Conservation (phyloP, 37 sponge, comb jelly and placozoan species). For the Hexactinellida sp. region DNA sequence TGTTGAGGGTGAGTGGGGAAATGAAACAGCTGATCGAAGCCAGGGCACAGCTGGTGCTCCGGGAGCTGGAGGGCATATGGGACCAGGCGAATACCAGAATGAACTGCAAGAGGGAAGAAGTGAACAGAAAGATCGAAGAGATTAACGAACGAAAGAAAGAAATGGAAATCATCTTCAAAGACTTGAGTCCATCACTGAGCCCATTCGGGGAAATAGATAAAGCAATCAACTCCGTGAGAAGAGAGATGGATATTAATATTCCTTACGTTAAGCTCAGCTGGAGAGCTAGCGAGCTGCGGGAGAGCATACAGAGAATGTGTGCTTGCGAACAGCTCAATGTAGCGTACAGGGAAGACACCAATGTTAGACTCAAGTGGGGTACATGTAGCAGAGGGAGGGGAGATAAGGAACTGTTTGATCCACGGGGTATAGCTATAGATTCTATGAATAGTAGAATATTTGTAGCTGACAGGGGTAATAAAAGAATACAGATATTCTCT, state of each 20-base stretch:
- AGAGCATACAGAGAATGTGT: background rate
- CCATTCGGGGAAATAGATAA: background rate
- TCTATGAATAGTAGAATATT: background rate
- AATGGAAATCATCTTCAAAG: constrained; percentile 7
- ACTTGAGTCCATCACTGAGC: background rate
- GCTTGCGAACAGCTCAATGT: background rate
- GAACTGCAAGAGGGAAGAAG: background rate
- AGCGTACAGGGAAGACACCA: background rate
- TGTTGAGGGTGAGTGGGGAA: background rate
- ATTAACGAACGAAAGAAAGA: background rate
- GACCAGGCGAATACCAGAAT: background rate
- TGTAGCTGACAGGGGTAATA: background rate
- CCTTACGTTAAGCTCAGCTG: background rate
- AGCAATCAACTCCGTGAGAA: background rate
- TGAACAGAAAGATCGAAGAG: background rate
- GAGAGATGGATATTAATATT: background rate
- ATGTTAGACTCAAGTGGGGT: background rate
- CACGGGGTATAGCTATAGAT: background rate
- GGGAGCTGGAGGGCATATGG: background rate
- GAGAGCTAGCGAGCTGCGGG: background rate
- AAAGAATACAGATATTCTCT: background rate
- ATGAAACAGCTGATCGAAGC: background rate
- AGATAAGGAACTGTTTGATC: background rate
- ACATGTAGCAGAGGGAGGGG: background rate
- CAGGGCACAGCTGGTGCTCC: background rate